Evolutionary conservation across 2,113 vertebrate species (phyloP).

Genomic region (Aix galericulata): DNA sequence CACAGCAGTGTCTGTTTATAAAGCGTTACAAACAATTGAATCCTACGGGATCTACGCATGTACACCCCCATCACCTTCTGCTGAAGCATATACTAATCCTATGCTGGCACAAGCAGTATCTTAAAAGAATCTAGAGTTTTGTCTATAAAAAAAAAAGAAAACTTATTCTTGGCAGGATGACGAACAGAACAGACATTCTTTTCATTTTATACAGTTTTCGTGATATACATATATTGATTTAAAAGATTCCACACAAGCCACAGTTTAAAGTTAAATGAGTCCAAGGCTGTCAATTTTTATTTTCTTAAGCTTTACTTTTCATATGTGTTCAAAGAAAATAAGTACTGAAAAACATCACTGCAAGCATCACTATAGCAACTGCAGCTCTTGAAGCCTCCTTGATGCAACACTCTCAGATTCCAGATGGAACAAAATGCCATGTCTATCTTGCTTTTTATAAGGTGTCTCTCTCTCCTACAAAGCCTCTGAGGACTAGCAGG

Average conservation of each 20-base stretch:
- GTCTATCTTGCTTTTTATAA: slow-evolving; percentile 46
- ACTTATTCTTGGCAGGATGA: neutral
- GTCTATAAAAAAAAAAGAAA: neutral
- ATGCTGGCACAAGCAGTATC: neutral
- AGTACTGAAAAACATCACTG: slow-evolving; percentile 35
- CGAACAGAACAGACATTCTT: neutral
- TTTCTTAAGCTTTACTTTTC: slow-evolving; percentile 43
- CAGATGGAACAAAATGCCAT: slow-evolving; percentile 60
- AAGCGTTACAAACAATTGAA: neutral
- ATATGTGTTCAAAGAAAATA: slow-evolving; percentile 26
- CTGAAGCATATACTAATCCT: neutral
- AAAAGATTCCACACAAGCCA: neutral
- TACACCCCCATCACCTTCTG: neutral
- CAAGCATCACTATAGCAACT: slow-evolving; percentile 64
- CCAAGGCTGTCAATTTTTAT: slow-evolving; percentile 4
- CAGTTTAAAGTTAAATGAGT: slow-evolving; percentile 24
- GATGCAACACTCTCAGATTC: slow-evolving; percentile 6
- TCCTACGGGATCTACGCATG: rapidly evolving
- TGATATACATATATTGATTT: neutral
- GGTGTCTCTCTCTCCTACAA: slow-evolving; percentile 21
- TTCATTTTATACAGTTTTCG: slow-evolving; percentile 3
- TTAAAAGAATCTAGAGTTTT: neutral
- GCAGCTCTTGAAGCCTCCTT: slow-evolving; percentile 40
- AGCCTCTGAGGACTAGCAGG: slow-evolving; percentile 22
- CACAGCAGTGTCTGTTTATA: neutral